Percentiles rank a stretch among this genome's conserved stretches.
Conservation (phyloP, 2,888 invertebrate species). For the Apodemia mormo region DNA sequence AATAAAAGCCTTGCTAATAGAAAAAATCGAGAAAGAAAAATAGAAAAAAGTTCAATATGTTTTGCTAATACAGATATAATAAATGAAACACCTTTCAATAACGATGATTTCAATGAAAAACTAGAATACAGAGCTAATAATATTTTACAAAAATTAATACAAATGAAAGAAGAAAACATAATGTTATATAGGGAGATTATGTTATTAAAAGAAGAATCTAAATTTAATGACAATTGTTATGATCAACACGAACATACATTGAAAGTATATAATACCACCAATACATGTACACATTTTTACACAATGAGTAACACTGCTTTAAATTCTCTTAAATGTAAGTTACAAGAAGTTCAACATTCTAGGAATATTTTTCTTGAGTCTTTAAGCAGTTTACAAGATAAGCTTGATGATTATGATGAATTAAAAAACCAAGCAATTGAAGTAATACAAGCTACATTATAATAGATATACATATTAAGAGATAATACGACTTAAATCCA, state of each 20-base stretch:
- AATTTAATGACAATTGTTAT: constrained; percentile 37
- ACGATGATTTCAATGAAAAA: constrained; percentile 41
- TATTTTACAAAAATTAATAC: constrained; percentile 60
- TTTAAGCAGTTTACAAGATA: constrained; percentile 51
- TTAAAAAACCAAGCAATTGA: constrained; percentile 59
- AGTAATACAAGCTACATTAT: constrained; percentile 54
- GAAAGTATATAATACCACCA: constrained; percentile 52
- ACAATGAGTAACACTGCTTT: constrained; percentile 48
- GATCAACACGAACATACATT: constrained; percentile 37
- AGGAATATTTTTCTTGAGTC: constrained; percentile 53
- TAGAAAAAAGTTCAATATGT: constrained; percentile 40
- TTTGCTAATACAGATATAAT: constrained; percentile 41
- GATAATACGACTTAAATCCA: constrained; percentile 50
- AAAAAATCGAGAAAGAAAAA: constrained; percentile 29
- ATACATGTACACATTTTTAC: constrained; percentile 37
- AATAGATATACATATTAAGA: constrained; percentile 41
- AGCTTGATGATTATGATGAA: constrained; percentile 52
- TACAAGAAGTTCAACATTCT: constrained; percentile 57
- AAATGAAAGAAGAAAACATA: constrained; percentile 66
- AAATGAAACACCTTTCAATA: constrained; percentile 28
- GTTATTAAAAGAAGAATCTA: constrained; percentile 51
- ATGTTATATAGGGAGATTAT: constrained; percentile 56
- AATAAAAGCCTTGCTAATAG: not conserved
- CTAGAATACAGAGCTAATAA: constrained; percentile 57
- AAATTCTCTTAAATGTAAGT: constrained; percentile 51